These are phyloP conservation scores for Homarus gammarus DNA, from an alignment of 2,888 invertebrate genomes.

Conservation along the genomic window DNA sequence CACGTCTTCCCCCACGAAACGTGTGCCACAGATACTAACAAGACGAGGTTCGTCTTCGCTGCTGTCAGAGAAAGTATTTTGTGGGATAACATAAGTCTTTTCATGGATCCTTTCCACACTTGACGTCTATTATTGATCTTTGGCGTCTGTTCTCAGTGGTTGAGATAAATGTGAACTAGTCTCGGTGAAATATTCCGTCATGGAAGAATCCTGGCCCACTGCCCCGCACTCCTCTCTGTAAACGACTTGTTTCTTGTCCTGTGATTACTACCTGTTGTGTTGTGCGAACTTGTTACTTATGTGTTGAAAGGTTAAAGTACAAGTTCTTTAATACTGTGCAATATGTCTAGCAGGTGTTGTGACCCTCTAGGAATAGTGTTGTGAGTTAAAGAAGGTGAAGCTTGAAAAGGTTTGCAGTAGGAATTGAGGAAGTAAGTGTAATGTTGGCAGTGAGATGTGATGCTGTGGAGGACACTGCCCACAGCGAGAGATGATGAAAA, in stretches of 20 bases:
- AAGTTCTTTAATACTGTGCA: constrained; percentile 21
- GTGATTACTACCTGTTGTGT: background rate
- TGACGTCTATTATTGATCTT: background rate
- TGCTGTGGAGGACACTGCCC: background rate
- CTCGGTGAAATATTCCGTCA: background rate
- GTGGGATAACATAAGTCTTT: constrained; percentile 72
- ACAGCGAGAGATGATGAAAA: background rate
- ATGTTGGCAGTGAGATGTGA: background rate
- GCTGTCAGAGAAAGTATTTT: constrained; percentile 75
- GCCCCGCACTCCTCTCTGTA: background rate
- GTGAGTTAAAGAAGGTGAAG: no score
- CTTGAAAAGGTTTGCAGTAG: no score
- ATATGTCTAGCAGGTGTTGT: background rate
- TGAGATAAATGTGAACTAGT: background rate
- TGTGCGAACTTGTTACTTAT: background rate
- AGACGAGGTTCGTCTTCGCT: constrained; percentile 74
- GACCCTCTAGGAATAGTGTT: constrained; percentile 4
- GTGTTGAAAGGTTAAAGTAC: constrained; percentile 24
- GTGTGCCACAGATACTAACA: constrained; percentile 75
- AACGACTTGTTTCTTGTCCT: background rate
- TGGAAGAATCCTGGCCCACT: background rate
- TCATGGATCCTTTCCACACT: constrained; percentile 64
- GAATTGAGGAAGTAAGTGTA: background rate
- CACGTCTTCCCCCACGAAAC: constrained; percentile 73
- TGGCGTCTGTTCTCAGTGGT: background rate